Conservation (phyloP, 2,888 invertebrate genomes). For the Mantis religiosa region DNA sequence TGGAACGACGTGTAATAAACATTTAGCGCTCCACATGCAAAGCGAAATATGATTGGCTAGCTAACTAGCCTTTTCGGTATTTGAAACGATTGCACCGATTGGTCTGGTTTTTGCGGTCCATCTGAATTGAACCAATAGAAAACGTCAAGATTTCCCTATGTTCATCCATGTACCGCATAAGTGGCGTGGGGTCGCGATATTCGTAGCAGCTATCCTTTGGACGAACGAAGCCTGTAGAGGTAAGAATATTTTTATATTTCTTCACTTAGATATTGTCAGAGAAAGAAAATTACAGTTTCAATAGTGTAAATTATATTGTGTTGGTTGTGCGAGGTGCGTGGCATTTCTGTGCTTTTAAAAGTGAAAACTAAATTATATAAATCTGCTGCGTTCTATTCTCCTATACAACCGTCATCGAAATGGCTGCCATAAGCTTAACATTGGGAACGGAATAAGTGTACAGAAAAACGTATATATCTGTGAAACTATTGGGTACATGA, state of each 20-base stretch:
- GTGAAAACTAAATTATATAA: slow-evolving; percentile 41
- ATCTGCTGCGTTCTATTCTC: slow-evolving; percentile 42
- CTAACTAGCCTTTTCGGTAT: slow-evolving; percentile 11
- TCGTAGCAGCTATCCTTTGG: slow-evolving; percentile 57
- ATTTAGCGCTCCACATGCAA: not conserved
- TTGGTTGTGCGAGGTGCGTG: slow-evolving; percentile 37
- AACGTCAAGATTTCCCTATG: slow-evolving; percentile 43
- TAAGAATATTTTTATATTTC: slow-evolving; percentile 57
- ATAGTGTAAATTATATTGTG: slow-evolving; percentile 39
- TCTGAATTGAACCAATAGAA: slow-evolving; percentile 56
- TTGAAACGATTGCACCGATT: slow-evolving; percentile 42
- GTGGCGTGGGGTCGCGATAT: slow-evolving; percentile 61
- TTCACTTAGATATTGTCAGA: slow-evolving; percentile 50
- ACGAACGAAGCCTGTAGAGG: slow-evolving; percentile 55
- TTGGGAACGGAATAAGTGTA: slow-evolving; percentile 38
- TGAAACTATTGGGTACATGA: slow-evolving; percentile 32
- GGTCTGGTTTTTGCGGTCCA: slow-evolving; percentile 55
- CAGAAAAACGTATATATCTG: slow-evolving; percentile 22
- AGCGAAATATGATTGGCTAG: not conserved
- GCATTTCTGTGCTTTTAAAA: slow-evolving; percentile 36
- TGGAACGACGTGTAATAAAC: not conserved
- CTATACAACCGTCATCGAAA: slow-evolving; percentile 45
- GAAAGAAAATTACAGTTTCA: slow-evolving; percentile 24
- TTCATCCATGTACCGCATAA: slow-evolving; percentile 55
- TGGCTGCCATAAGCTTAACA: slow-evolving; percentile 54